phyloP scores from a whole-genome alignment of 2,113 vertebrate genomes.

The Anoura caudifer region DNA sequence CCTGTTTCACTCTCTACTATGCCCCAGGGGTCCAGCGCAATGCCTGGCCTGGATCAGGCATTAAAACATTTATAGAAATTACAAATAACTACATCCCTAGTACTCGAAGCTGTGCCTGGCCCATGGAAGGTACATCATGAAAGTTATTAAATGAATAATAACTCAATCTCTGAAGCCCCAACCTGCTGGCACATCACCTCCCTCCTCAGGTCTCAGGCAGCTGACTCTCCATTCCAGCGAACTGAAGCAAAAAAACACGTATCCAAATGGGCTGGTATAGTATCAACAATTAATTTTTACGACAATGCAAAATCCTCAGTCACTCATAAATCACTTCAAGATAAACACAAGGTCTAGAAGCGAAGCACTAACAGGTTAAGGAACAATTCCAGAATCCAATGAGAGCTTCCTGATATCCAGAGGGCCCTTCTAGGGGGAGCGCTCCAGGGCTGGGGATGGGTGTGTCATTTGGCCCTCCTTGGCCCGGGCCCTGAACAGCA shows the following conservation, averaged over 20 bases:
- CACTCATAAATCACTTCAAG: slow-evolving; percentile 60
- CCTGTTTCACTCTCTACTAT: neutral
- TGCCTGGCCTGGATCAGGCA: neutral
- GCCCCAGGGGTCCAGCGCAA: neutral
- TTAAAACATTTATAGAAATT: neutral
- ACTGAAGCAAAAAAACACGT: slow-evolving; percentile 38
- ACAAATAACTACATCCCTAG: neutral
- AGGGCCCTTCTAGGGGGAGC: neutral
- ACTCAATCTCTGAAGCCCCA: neutral
- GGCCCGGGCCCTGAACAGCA: neutral
- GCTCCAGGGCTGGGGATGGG: neutral
- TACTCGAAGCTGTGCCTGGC: neutral
- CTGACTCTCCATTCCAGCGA: neutral
- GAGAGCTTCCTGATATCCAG: neutral
- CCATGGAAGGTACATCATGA: neutral
- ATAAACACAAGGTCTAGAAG: slow-evolving; percentile 57
- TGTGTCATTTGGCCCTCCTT: neutral
- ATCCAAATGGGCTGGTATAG: slow-evolving; percentile 34
- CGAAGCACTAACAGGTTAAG: neutral
- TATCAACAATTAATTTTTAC: slow-evolving; percentile 47
- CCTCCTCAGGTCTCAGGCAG: neutral
- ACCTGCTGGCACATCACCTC: neutral
- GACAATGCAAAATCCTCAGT: slow-evolving; percentile 20
- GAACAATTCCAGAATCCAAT: slow-evolving; percentile 19
- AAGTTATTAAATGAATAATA: neutral